These are phyloP conservation scores for Glaucomys volans DNA, from an alignment of 2,113 vertebrate species.

Conservation along the genomic window DNA sequence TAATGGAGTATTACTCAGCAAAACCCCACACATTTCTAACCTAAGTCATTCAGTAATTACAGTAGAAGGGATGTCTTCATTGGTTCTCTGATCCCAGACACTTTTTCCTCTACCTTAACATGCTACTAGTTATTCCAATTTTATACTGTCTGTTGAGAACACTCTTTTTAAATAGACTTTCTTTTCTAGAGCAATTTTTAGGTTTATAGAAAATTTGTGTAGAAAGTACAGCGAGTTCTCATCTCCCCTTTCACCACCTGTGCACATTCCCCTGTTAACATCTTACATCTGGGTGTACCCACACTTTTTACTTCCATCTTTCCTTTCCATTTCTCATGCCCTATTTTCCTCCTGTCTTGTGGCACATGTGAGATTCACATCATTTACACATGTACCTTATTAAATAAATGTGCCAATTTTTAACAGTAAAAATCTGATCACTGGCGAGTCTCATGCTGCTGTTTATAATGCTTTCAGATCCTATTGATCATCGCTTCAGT, in stretches of 20 bases:
- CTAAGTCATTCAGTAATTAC: background rate
- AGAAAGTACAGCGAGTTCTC: too few species aligned
- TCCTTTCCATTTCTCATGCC: background rate
- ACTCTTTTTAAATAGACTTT: background rate
- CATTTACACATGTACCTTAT: background rate
- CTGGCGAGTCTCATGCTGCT: background rate
- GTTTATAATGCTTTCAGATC: constrained; percentile 87
- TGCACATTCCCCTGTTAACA: background rate
- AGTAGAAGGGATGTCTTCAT: background rate
- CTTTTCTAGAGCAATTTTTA: background rate
- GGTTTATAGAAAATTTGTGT: background rate
- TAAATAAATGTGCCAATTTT: background rate
- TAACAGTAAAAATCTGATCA: background rate
- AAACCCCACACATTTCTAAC: background rate
- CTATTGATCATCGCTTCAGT: constrained; percentile 94
- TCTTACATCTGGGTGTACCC: fast-evolving
- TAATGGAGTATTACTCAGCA: background rate
- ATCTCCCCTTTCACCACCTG: too few species aligned
- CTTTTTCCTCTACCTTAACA: background rate
- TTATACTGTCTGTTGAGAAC: background rate
- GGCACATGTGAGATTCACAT: background rate
- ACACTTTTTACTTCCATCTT: background rate
- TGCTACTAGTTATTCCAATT: background rate
- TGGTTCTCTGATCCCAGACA: background rate
- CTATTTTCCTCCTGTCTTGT: background rate